phyloP scores from a whole-genome alignment of 2,888 invertebrate genomes.

The Machimus atricapillus region DNA sequence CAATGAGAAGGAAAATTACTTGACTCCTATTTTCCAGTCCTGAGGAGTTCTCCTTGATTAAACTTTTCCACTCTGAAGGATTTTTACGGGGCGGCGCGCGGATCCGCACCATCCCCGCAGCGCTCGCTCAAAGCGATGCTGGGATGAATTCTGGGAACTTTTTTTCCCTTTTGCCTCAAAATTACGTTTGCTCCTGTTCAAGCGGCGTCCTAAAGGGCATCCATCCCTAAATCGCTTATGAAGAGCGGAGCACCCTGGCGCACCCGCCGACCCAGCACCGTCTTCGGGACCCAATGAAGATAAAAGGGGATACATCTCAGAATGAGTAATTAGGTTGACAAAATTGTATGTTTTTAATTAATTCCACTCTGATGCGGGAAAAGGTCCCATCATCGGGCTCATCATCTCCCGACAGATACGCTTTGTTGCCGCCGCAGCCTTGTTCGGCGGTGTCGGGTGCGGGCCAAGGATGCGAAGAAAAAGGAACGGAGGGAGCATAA shows the following conservation, averaged over 20 bases:
- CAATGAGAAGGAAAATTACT: slow-evolving; percentile 44
- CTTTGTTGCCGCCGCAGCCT: slow-evolving; percentile 14
- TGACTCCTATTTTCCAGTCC: slow-evolving; percentile 36
- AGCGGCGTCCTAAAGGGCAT: slow-evolving; percentile 1
- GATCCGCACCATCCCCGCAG: neutral
- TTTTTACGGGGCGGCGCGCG: neutral
- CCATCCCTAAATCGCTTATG: slow-evolving; percentile 26
- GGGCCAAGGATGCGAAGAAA: neutral
- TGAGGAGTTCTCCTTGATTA: slow-evolving; percentile 39
- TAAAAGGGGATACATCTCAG: slow-evolving; percentile 35
- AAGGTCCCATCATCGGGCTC: slow-evolving; percentile 34
- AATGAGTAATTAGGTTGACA: slow-evolving; percentile 43
- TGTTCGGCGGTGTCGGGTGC: slow-evolving; percentile 18
- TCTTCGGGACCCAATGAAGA: slow-evolving; percentile 10
- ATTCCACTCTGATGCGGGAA: slow-evolving; percentile 41
- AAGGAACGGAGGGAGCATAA: neutral
- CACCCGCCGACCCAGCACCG: neutral
- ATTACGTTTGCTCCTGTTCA: neutral
- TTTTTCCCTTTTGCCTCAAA: neutral
- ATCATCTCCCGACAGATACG: slow-evolving; percentile 27
- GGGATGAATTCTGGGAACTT: neutral
- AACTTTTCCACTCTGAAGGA: slow-evolving; percentile 38
- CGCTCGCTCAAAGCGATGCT: neutral
- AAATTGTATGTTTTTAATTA: slow-evolving; percentile 41
- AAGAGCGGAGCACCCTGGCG: neutral